A percentile compares a stretch with the other conserved stretches of the same genome.
These are phyloP conservation scores for Embidobia sp. DNA, from an alignment of 2,888 invertebrate genomes.

Conservation along the genomic window DNA sequence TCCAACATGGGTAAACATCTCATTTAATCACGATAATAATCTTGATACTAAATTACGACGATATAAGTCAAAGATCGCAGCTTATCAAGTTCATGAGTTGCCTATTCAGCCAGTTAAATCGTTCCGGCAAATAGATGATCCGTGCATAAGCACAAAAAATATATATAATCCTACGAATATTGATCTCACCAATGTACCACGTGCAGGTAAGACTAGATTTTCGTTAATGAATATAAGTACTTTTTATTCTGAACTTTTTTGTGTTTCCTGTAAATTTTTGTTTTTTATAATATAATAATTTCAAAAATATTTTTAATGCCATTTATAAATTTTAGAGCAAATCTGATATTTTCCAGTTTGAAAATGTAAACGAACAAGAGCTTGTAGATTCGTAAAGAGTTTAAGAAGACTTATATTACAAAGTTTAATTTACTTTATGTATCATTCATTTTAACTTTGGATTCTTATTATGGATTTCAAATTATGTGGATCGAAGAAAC, in stretches of 20 bases:
- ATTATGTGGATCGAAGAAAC: no score
- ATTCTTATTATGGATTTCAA: no score
- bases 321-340: no score
- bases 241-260: neutral
- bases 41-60: constrained; percentile 88
- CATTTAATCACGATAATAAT: constrained; percentile 85
- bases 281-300: no score
- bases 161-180: constrained; percentile 89
- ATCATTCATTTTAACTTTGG: no score
- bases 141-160: constrained; percentile 88
- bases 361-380: no score
- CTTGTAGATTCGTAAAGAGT: no score
- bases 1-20: constrained; percentile 90
- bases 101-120: constrained; percentile 85
- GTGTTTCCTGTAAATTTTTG: neutral
- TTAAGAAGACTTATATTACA: no score
- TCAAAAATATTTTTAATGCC: no score
- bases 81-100: constrained; percentile 87
- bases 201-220: constrained; percentile 86
- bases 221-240: no score
- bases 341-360: no score
- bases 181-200: constrained; percentile 84
- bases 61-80: constrained; percentile 88
- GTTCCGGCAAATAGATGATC: constrained; percentile 78
- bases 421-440: no score